Evolutionary conservation across 2,113 vertebrate genomes (phyloP).

Genomic region (Toxotes chatareus): DNA sequence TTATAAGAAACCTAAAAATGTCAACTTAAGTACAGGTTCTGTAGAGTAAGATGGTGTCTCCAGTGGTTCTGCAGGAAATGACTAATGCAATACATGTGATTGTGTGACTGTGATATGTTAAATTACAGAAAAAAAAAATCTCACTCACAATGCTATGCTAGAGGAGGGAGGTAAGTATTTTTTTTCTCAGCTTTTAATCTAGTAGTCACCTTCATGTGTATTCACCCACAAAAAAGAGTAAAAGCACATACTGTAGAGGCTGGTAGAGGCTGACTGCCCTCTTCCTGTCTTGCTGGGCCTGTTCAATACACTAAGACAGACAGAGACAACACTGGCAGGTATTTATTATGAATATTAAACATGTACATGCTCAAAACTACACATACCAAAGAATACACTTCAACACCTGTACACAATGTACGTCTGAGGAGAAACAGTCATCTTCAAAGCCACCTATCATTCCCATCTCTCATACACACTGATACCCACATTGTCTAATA

Average conservation of each 20-base stretch:
- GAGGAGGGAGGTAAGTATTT: not conserved
- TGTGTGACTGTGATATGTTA: not conserved
- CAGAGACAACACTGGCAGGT: not conserved
- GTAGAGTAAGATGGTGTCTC: not conserved
- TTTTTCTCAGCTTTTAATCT: not conserved
- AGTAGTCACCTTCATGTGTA: not conserved
- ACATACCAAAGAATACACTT: not conserved
- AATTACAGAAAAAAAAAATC: not conserved
- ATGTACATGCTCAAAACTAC: not conserved
- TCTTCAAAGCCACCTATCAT: not conserved
- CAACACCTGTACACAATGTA: not conserved
- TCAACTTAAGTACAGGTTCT: not conserved
- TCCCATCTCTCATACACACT: not conserved
- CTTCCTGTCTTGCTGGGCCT: not conserved
- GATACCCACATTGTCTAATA: not conserved
- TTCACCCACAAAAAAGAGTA: not conserved
- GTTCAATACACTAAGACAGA: not conserved
- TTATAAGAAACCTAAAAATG: not conserved
- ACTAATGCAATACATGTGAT: not conserved
- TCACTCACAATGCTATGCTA: not conserved
- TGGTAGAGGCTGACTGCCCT: not conserved
- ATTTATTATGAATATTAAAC: not conserved
- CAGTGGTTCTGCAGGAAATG: not conserved
- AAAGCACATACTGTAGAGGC: not conserved
- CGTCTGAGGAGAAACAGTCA: not conserved